phyloP scores from a whole-genome alignment of 2,888 invertebrate genomes.

The Epinotia demarniana region DNA sequence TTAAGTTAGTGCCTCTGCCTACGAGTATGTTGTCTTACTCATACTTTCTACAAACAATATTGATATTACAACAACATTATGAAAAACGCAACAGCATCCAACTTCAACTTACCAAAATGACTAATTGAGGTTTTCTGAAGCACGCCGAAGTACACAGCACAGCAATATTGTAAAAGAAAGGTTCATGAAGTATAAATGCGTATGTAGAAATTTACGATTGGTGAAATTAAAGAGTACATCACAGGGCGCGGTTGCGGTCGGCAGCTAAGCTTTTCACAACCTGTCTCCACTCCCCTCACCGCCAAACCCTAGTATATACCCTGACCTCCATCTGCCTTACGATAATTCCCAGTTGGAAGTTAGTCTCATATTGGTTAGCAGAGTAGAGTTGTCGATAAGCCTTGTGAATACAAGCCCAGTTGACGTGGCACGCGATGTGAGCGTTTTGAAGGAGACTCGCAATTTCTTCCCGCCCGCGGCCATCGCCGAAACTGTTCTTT shows the following conservation, averaged over 20 bases:
- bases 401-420: conserved; percentile 33
- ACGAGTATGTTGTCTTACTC: too few species aligned
- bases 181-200: conserved; percentile 34
- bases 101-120: not conserved
- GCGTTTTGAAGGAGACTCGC: conserved; percentile 50
- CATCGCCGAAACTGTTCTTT: conserved; percentile 71
- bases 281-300: not conserved
- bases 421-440: conserved; percentile 69
- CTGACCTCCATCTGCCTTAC: not conserved
- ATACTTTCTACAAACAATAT: not conserved
- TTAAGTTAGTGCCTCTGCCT: too few species aligned
- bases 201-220: conserved; percentile 74
- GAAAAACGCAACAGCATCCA: not conserved
- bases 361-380: not conserved
- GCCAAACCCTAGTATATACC: not conserved
- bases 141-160: conserved; percentile 28
- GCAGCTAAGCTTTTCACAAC: conserved; percentile 17
- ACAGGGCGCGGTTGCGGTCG: conserved; percentile 66
- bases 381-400: not conserved
- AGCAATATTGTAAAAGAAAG: conserved; percentile 15
- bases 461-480: conserved; percentile 76
- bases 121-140: not conserved
- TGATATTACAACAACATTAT: not conserved
- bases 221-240: conserved; percentile 77
- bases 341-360: not conserved